These are phyloP conservation scores for Amblyornis subalaris DNA, from an alignment of 2,113 vertebrate genomes.

Conservation along the genomic window DNA sequence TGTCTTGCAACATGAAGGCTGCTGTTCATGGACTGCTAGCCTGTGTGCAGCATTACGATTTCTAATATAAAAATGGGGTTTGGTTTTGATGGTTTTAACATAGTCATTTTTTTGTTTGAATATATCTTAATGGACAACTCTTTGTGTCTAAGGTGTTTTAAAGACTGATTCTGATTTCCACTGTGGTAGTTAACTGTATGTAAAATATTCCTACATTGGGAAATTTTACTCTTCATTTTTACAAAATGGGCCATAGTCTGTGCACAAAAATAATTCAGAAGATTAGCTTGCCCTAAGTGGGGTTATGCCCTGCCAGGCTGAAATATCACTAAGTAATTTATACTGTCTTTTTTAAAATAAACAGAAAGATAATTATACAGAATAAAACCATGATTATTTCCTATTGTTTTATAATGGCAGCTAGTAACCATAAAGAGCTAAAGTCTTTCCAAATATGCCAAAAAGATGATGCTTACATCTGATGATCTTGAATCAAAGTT, in stretches of 20 bases:
- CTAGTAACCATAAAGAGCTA: not conserved
- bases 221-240: not conserved
- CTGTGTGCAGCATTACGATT: not conserved
- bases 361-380: not conserved
- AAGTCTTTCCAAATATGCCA: not conserved
- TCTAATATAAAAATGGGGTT: not conserved
- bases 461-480: not conserved
- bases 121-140: not conserved
- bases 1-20: not conserved
- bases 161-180: not conserved
- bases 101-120: not conserved
- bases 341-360: not conserved
- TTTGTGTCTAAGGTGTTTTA: not conserved
- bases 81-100: not conserved
- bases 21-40: not conserved
- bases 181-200: not conserved
- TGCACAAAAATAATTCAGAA: not conserved
- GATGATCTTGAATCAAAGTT: not conserved
- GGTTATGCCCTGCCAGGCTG: not conserved
- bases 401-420: constrained; percentile 13
- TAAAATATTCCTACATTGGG: not conserved
- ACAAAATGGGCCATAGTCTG: not conserved
- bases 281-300: not conserved
- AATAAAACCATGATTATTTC: not conserved
- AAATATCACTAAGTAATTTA: not conserved